A percentile compares a stretch with the other conserved stretches of the same genome.
Evolutionary conservation across 2,797 vertebrate species (phyloP).

Genomic region (Sebastolobus alascanus): DNA sequence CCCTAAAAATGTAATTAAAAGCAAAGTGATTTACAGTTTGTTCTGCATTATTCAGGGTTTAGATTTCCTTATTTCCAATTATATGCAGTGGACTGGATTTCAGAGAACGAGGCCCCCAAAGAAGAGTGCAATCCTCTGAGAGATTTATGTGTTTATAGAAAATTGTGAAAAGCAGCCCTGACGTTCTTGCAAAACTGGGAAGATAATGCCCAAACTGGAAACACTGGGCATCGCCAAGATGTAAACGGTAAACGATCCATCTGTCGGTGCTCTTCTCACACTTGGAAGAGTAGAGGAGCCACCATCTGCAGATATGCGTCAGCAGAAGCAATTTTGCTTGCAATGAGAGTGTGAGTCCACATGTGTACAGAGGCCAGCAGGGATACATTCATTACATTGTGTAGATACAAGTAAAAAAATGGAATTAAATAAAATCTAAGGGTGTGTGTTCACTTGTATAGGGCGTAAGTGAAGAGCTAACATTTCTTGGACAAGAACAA

Average conservation of each 20-base stretch:
- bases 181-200: constrained; percentile 62
- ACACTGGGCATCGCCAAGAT: constrained; percentile 73
- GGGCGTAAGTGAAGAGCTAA: neutral
- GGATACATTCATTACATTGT: neutral
- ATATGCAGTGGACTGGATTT: constrained; percentile 49
- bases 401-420: neutral
- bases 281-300: constrained; percentile 48
- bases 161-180: constrained; percentile 57
- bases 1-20: constrained; percentile 60
- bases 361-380: constrained; percentile 26
- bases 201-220: constrained; percentile 62
- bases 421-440: neutral
- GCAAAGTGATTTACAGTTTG: constrained; percentile 58
- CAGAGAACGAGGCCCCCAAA: constrained; percentile 52
- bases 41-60: constrained; percentile 53
- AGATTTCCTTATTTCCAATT: constrained; percentile 64
- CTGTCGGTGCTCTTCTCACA: constrained; percentile 70
- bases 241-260: constrained; percentile 79
- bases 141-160: constrained; percentile 66
- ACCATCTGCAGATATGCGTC: constrained; percentile 72
- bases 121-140: constrained; percentile 50
- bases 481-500: neutral
- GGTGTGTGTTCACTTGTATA: constrained; percentile 4
- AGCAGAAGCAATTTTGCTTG: constrained; percentile 39
- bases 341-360: constrained; percentile 15